Evolutionary conservation across 2,888 invertebrate genomes (phyloP).

Genomic region (Drosophila paranaensis): DNA sequence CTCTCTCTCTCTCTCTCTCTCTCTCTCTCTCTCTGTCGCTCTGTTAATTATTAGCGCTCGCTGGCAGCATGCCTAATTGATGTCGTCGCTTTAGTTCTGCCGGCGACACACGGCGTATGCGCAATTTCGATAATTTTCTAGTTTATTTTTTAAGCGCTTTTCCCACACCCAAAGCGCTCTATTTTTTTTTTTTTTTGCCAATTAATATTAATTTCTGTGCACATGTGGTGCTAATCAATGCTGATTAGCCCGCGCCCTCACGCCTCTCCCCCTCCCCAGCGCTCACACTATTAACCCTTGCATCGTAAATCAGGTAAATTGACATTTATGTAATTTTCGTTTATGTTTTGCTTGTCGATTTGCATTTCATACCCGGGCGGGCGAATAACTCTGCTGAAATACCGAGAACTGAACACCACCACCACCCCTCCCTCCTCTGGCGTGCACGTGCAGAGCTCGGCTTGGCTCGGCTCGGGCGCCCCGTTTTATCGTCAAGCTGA

Average conservation of each 20-base stretch:
- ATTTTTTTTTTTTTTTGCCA: constrained; percentile 39
- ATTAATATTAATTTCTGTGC: constrained; percentile 58
- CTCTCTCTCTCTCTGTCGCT: not conserved
- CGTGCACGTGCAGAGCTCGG: constrained; percentile 6
- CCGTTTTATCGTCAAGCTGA: constrained; percentile 36
- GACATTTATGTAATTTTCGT: constrained; percentile 44
- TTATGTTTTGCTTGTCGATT: constrained; percentile 7
- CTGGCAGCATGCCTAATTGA: constrained; percentile 72
- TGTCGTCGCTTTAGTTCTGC: constrained; percentile 38
- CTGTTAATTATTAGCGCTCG: constrained; percentile 46
- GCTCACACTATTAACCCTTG: not conserved
- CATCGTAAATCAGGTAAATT: constrained; percentile 49
- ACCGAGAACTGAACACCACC: not conserved
- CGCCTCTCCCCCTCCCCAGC: not conserved
- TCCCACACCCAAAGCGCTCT: constrained; percentile 1
- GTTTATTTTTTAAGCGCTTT: constrained; percentile 4
- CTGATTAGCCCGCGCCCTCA: constrained; percentile 37
- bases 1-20: not conserved
- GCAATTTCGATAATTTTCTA: constrained; percentile 56
- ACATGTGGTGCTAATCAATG: constrained; percentile 47
- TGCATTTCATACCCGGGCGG: constrained; percentile 4
- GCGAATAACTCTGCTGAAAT: not conserved
- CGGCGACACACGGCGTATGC: constrained; percentile 45
- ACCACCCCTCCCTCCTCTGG: not conserved
- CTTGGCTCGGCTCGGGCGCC: not conserved